Evolutionary conservation across 2,113 vertebrate species (phyloP).

Genomic region (Empidonax traillii): DNA sequence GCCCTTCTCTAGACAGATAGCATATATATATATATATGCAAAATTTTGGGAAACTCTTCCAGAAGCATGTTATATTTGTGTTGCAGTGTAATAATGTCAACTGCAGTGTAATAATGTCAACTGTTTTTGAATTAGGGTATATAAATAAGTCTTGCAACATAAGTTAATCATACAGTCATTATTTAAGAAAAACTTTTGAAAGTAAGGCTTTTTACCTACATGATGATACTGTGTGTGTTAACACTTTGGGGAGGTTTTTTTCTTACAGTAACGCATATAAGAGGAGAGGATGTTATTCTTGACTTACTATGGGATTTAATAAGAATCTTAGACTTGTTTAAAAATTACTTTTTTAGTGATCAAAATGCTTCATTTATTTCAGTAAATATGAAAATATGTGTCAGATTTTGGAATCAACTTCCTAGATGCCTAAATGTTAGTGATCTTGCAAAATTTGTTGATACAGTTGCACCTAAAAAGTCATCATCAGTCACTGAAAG

Average conservation of each 20-base stretch:
- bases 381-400: neutral
- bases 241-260: neutral
- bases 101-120: neutral
- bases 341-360: neutral
- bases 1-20: neutral
- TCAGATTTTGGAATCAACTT: neutral
- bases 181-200: neutral
- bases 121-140: neutral
- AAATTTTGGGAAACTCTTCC: neutral
- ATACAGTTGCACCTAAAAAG: neutral
- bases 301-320: neutral
- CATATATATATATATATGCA: neutral
- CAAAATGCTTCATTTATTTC: neutral
- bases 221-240: neutral
- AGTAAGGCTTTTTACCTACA: neutral
- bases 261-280: neutral
- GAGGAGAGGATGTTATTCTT: neutral
- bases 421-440: neutral
- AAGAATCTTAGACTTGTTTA: neutral
- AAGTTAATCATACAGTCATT: neutral
- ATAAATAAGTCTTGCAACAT: neutral
- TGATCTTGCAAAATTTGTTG: neutral
- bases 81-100: neutral
- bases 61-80: neutral
- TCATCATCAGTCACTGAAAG: neutral